Evolutionary conservation across 2,797 vertebrate genomes (phyloP).

Genomic region (Sciurus vulgaris): DNA sequence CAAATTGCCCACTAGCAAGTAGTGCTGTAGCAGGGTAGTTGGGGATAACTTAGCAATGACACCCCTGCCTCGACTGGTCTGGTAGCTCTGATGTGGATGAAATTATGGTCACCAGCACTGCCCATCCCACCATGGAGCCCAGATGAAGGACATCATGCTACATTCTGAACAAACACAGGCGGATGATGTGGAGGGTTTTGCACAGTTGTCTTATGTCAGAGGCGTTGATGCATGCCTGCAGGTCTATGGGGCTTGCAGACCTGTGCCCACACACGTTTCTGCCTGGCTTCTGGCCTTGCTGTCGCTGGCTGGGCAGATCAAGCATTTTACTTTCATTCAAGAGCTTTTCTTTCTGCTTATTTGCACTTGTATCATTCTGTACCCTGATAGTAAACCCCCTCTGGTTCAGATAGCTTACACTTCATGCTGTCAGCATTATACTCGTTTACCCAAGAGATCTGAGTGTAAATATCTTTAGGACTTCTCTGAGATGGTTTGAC

Average conservation of each 20-base stretch:
- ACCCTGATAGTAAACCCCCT: neutral
- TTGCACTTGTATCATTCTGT: conserved; percentile 13
- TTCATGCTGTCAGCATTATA: neutral
- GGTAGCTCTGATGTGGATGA: neutral
- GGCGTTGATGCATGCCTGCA: neutral
- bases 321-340: neutral
- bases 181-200: neutral
- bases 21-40: neutral
- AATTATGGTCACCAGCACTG: neutral
- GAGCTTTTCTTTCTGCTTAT: conserved; percentile 45
- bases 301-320: neutral
- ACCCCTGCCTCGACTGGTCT: neutral
- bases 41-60: neutral
- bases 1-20: neutral
- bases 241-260: neutral
- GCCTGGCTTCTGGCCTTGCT: neutral
- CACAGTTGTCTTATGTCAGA: neutral
- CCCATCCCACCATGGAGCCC: fast-evolving
- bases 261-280: neutral
- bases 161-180: neutral
- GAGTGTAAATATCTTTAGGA: neutral
- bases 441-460: neutral
- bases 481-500: neutral
- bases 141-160: neutral
- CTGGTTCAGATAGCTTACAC: neutral